Evolutionary conservation across 2,888 invertebrate genomes (phyloP), one percentile per base, ranked within the genome.

Genomic region (Melieria crassipennis): DNA sequence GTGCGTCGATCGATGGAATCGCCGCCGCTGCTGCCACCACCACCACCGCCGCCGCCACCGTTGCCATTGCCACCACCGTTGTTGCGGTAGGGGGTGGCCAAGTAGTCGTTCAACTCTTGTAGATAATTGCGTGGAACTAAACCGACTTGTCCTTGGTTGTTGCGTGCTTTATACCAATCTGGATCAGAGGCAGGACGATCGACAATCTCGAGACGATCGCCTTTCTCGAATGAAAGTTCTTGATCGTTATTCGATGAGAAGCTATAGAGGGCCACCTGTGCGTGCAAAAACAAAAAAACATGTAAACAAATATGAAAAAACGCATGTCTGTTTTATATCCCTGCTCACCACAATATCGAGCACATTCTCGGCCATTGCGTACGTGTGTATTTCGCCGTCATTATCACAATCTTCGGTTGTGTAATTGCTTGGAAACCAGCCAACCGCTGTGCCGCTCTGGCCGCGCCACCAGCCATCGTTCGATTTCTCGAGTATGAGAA

Each of bases 381-480:
- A 96, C 16, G 96, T 96, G 83, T 96, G 96, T 56, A 95, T 91
- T 56, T 94, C 93, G 81, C 95, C 95, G 80, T 96, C 95, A 48
- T 91, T 90, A 84, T 94, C 94, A 78, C 94, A 93, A 84, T 94
- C 94, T 87, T 95, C 95, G 83, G 95, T 95, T 75, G 98, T 98
- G 88, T 99, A 99, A 88, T 99, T 99, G 66, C 98, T 98, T 9
- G 99, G 99, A 86, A 99, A 99, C 99, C 99, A 81, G 88, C 91
- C 91, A 87, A 79, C 91, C 87, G 78, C 88, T 84, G 83, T 90
- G 88, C 72, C 88, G 86, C 87, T 90, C 88, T 95, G 95, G 65
- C 99, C 99, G 82, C 98, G 91, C 99, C 99, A 99, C 99, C 99
- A 99, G 74, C 96, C 98, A 88, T 99, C 99, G 79, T 97, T 97